Evolutionary conservation across 1,140 invertebrate genomes (phyloP), one percentile per base, ranked within the genome.

Genomic region (Sogatella furcifera): DNA sequence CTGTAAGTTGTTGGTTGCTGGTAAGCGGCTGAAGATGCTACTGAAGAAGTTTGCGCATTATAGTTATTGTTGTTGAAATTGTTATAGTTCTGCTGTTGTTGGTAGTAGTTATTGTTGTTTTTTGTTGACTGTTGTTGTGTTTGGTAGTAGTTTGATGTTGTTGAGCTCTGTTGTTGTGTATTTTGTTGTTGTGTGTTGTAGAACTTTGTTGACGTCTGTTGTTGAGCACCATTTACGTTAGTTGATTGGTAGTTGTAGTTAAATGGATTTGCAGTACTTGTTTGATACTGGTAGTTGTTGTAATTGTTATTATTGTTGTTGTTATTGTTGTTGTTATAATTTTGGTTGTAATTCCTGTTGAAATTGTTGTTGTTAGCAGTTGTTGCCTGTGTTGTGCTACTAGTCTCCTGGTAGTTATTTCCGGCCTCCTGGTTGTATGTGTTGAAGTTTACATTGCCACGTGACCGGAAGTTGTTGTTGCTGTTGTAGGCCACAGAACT

Each of bases 131-230:
- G 34, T 10, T 38, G 34, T 38, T 67, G 69, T 54, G 70, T 68
- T n/a, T 74, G 72, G 17, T 70, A 72, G 52, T 70, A 69, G 0
- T 64, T 72, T 31, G 70, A 71, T 52, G 69, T 70, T 24, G 44
- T 70, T 0, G 65, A 52, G 11, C 44, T 59, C 46, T 72, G 73
- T 55, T 72, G 73, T 57, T 73, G 72, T 8, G 66, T 69, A 13
- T 69, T 73, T 6, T 73, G 68, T 9, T 69, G 65, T 9, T 64
- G 31, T 1, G 34, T 38, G 34, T 38, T 38, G 34, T 38, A 38
- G 11, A 38, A 38, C 34, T 73, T 76, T 0, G 72, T 74, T 44
- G 64, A 62, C 61, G 61, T 60, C 52, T 49, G n/a, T 59, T 49
- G 52, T 59, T 63, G 22, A 28, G 41, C n/a, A 56, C 42, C n/a